phyloP scores from a whole-genome alignment of 2,113 vertebrate species.

The Pseudolaguvia tuberculata region DNA sequence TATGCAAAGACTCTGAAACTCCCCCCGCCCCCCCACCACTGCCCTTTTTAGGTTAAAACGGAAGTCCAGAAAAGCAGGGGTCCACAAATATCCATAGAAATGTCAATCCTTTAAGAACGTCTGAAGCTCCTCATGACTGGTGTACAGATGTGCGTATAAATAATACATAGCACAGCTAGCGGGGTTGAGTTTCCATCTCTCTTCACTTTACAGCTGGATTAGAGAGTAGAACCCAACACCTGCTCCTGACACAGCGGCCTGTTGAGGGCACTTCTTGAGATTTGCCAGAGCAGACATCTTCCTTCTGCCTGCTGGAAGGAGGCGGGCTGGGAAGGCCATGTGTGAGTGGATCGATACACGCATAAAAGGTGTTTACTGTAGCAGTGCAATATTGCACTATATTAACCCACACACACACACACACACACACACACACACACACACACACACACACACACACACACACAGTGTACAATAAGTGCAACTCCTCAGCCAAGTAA shows the following conservation, averaged over 20 bases:
- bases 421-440: not conserved
- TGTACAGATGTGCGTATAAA: conserved; percentile 36
- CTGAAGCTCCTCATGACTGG: not conserved
- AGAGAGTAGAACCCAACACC: conserved; percentile 10
- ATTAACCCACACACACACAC: not conserved
- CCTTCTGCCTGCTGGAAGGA: conserved; percentile 28
- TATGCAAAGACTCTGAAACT: too few relatives aligned
- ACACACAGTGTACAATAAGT: not conserved
- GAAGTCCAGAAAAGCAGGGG: not conserved
- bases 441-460: not conserved
- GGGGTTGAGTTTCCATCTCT: conserved; percentile 38
- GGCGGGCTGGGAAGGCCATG: not conserved
- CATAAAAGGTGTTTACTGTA: conserved; percentile 33
- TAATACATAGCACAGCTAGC: conserved; percentile 43
- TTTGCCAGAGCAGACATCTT: conserved; percentile 29
- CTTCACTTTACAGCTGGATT: conserved; percentile 36
- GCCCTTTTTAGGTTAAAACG: not conserved
- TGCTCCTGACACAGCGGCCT: conserved; percentile 33
- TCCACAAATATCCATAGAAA: not conserved
- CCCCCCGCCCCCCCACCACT: too few relatives aligned
- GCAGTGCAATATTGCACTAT: not conserved
- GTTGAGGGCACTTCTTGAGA: conserved; percentile 36
- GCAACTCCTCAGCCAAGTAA: not conserved
- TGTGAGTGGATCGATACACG: conserved; percentile 2
- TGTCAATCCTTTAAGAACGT: not conserved